These are phyloP conservation scores for Parnassius smintheus DNA, from an alignment of 2,888 invertebrate genomes.

Conservation along the genomic window DNA sequence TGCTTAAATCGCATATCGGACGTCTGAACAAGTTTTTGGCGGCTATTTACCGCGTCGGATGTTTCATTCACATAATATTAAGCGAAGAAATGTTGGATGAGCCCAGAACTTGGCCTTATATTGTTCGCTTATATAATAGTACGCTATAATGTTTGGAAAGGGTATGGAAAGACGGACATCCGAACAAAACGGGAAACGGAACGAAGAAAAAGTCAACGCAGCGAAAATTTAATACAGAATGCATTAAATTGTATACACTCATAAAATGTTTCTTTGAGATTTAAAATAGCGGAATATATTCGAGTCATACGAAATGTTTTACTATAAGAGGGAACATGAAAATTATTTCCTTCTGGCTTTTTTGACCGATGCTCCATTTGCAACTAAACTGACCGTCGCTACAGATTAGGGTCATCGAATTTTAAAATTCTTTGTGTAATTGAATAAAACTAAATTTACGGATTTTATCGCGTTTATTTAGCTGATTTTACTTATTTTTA, in stretches of 20 bases:
- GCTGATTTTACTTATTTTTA: no score
- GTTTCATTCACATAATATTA: constrained; percentile 6
- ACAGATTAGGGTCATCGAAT: no score
- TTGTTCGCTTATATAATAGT: constrained; percentile 9
- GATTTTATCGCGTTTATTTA: no score
- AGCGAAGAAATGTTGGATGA: constrained; percentile 6
- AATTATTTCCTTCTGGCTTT: no score
- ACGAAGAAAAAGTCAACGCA: constrained; percentile 2
- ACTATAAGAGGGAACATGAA: no score
- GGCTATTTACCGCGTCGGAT: background rate
- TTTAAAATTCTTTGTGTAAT: no score
- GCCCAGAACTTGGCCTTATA: constrained; percentile 5
- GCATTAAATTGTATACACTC: background rate
- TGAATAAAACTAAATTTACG: no score
- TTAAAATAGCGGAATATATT: background rate
- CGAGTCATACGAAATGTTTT: background rate
- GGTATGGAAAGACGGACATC: background rate
- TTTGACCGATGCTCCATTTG: no score
- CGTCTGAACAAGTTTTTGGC: no score
- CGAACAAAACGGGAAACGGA: constrained; percentile 1
- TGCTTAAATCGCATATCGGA: no score
- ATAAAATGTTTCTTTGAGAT: background rate
- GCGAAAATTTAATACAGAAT: constrained; percentile 2
- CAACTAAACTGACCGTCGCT: no score
- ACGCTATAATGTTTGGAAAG: constrained; percentile 4